Base-by-base conservation (phyloP, 1,140 invertebrate species). In the Tenebrio molitor region DNA sequence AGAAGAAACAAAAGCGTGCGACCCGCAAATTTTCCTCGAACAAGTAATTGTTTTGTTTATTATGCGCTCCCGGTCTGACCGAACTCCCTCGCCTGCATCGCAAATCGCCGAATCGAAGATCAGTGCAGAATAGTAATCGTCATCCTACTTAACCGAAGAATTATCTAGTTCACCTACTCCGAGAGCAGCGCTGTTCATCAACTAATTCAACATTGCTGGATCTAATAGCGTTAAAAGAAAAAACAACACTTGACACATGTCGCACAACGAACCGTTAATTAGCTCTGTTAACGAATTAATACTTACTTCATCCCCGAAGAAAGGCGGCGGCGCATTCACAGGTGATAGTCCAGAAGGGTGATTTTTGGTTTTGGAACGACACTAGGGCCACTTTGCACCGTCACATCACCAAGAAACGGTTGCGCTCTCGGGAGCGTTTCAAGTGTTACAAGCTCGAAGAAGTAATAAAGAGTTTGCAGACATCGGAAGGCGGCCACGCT, bases 151-250 rank as follows among this genome's bases (percentile, higher is more conserved):
- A 58, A 58, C 50, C n/a, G 23, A 7, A 39, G n/a, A 58, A 29
- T n/a, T 58, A 58, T 58, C 50, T 58, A 58, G 50, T 29, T 58
- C 50, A 58, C 50, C 50, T 58, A 58, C 50, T 58, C 50, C 29
- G 8, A 53, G 19, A 19, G 7, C 19, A 50, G 25, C 3, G 8
- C 8, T 8, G 25, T 29, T 29, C 25, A n/a, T n/a, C n/a, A n/a
- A n/a, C n/a, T n/a, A n/a, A 29, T 29, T 29, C 8, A 29, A 29
- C 25, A 29, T 3, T 29, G 25, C 25, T 29, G 25, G 25, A 29
- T 29, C 8, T 29, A 29, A 29, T n/a, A n/a, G n/a, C n/a, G n/a
- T n/a, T 29, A 50, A 8, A 14, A 8, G 23, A 25, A n/a, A 58
- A 58, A 29, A 33, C 4, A 39, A 3, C 12, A n/a, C 4, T 10